Conservation (phyloP, 2,113 vertebrate species). For the Lathamus discolor region DNA sequence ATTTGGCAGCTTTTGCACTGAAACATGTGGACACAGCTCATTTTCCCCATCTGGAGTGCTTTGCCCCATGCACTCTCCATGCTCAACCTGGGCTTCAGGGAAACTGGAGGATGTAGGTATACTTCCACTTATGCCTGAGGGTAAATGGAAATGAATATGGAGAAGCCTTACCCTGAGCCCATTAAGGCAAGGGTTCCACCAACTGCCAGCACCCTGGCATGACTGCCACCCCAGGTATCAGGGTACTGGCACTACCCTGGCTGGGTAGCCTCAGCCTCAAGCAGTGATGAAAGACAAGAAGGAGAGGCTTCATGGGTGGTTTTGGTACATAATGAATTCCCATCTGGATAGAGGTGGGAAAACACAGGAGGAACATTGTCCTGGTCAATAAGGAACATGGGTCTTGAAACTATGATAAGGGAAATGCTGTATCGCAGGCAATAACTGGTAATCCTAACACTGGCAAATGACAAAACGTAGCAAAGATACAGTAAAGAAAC, state of each 20-base stretch:
- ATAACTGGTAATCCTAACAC: not conserved
- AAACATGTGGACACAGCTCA: not conserved
- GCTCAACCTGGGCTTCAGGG: not conserved
- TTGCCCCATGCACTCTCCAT: accelerated
- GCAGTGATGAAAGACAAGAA: not conserved
- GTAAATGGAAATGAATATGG: not conserved
- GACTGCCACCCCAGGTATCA: not conserved
- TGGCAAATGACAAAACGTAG: not conserved
- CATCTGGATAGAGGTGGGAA: not conserved
- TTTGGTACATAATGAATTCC: not conserved
- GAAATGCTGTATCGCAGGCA: not conserved
- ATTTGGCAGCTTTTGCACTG: not conserved
- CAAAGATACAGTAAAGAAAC: not conserved
- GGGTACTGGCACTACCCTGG: accelerated
- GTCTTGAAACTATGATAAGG: not conserved
- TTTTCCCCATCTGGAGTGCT: not conserved
- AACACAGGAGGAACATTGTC: not conserved
- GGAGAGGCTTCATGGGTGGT: not conserved
- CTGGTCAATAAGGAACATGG: not conserved
- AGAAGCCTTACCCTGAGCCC: not conserved
- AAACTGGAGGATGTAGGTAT: not conserved
- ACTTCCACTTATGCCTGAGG: not conserved
- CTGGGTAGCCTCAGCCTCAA: accelerated
- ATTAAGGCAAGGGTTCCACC: not conserved
- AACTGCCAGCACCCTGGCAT: not conserved